These are phyloP conservation scores for Hydriomena furcata DNA, from an alignment of 2,888 invertebrate genomes.

Conservation along the genomic window DNA sequence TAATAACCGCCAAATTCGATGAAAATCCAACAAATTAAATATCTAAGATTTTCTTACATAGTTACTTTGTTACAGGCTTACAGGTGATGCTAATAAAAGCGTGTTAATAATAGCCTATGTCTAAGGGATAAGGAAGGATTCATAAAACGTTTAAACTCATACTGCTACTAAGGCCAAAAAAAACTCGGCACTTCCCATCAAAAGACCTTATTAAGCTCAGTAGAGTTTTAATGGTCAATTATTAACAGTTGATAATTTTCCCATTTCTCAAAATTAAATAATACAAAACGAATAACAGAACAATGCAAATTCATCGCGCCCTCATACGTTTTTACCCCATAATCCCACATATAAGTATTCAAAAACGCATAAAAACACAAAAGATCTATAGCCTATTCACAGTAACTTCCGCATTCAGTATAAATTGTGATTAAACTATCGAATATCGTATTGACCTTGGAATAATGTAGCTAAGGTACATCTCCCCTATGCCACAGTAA, in stretches of 20 bases:
- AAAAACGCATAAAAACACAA: conserved; percentile 28
- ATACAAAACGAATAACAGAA: not conserved
- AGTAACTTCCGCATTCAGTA: conserved; percentile 33
- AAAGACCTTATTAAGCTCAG: no score
- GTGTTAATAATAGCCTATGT: no score
- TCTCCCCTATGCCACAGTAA: conserved; percentile 27
- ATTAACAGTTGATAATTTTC: no score
- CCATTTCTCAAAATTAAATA: not conserved
- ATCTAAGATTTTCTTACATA: no score
- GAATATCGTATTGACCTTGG: conserved; percentile 24
- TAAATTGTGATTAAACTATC: conserved; percentile 30
- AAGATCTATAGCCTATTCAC: conserved; percentile 32
- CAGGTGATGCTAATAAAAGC: no score
- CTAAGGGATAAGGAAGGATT: not conserved
- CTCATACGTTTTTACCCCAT: conserved; percentile 26
- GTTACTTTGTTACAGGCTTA: no score
- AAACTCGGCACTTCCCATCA: no score
- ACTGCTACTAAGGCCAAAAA: no score
- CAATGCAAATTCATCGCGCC: conserved; percentile 26
- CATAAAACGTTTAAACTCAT: not conserved
- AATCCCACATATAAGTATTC: conserved; percentile 28
- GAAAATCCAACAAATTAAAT: no score
- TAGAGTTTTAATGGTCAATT: no score
- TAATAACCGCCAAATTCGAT: no score
- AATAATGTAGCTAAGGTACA: conserved; percentile 15